A percentile compares a stretch with the other conserved stretches of the same genome.
Conservation (phyloP, 2,113 vertebrate genomes). For the human (Homo sapiens) region GRCh38 chr21:23041001-23041500, state of each 20-base stretch:
- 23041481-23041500: neutral
- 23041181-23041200: neutral
- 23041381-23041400: neutral
- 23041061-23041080: neutral
- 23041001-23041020: neutral
- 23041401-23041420: neutral
- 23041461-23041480: neutral
- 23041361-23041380: neutral
- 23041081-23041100: neutral
- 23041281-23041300: neutral
- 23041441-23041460: neutral
- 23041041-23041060: neutral
- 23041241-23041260: neutral
- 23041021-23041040: neutral
- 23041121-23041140: neutral
- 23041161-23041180: neutral
- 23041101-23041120: neutral
- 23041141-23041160: neutral
- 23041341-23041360: neutral
- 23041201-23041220: neutral
- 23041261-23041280: neutral
- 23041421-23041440: neutral
- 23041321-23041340: neutral
- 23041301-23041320: neutral
- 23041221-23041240: neutral